These are phyloP conservation scores for Oreohelix idahoensis DNA, from an alignment of 1,140 invertebrate species.

Conservation along the genomic window DNA sequence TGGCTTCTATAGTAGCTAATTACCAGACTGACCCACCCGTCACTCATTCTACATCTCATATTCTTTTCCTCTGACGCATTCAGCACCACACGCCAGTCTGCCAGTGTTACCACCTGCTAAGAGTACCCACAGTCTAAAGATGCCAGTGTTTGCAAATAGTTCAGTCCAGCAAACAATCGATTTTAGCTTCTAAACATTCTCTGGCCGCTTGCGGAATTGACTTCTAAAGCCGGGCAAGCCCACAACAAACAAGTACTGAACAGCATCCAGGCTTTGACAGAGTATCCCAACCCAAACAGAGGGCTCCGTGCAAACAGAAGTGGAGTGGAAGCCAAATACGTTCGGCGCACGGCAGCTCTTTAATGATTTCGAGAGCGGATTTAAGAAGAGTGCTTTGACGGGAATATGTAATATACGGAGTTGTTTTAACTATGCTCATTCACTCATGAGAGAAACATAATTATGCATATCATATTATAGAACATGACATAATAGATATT, in stretches of 20 bases:
- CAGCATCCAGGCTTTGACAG: background rate
- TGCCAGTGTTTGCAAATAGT: background rate
- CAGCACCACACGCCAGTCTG: too few relatives aligned
- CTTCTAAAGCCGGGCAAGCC: background rate
- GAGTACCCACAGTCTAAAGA: background rate
- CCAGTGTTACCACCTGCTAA: background rate
- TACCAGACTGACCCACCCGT: too few relatives aligned
- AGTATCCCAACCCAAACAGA: background rate
- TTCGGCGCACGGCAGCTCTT: slow-evolving; percentile 6
- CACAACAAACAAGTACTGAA: background rate
- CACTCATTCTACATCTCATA: too few relatives aligned
- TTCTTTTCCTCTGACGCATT: too few relatives aligned
- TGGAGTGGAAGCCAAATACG: background rate
- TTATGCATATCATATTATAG: too few relatives aligned
- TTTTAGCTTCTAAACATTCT: background rate
- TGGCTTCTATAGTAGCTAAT: too few relatives aligned
- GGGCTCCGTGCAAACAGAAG: background rate
- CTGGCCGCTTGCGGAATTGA: background rate
- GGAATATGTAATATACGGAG: background rate
- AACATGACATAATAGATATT: too few relatives aligned
- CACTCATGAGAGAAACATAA: too few relatives aligned
- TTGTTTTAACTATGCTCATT: too few relatives aligned
- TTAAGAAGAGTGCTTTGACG: background rate
- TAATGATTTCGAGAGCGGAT: background rate
- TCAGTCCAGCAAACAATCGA: background rate